Conservation (phyloP, 1,140 invertebrate genomes). For the Anoplolepis gracilipes region DNA sequence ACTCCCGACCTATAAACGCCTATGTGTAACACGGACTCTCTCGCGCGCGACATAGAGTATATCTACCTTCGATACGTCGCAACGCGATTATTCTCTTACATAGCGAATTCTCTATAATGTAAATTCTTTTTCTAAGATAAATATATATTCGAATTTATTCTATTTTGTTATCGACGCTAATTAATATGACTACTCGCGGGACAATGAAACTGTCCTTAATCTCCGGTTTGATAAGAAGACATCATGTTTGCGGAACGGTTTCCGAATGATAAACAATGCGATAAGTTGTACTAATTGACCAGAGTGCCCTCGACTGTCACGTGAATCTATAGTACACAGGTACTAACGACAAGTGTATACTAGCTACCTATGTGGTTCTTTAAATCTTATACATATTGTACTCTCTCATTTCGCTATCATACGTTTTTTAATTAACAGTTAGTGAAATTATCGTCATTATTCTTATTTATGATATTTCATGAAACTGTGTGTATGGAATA, state of each 20-base stretch:
- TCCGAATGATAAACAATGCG: conserved; percentile 67
- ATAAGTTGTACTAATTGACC: conserved; percentile 71
- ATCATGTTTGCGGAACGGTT: conserved; percentile 65
- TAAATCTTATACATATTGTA: conserved; percentile 52
- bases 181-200: conserved; percentile 42
- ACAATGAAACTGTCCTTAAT: conserved; percentile 62
- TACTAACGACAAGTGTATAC: conserved; percentile 61
- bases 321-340: conserved; percentile 46
- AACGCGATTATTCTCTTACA: conserved; percentile 69
- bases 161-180: conserved; percentile 77
- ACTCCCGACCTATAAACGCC: conserved; percentile 73
- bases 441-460: conserved; percentile 56
- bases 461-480: conserved; percentile 69
- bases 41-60: conserved; percentile 66
- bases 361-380: conserved; percentile 51
- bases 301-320: conserved; percentile 72
- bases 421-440: conserved; percentile 64
- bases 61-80: conserved; percentile 66
- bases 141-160: conserved; percentile 77
- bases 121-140: conserved; percentile 75
- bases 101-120: conserved; percentile 75
- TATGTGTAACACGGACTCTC: conserved; percentile 53
- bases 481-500: conserved; percentile 67
- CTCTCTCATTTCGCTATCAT: conserved; percentile 67
- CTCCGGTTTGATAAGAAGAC: conserved; percentile 61